phyloP scores from a whole-genome alignment of 2,888 invertebrate genomes.

The Drosophila vallismaia region DNA sequence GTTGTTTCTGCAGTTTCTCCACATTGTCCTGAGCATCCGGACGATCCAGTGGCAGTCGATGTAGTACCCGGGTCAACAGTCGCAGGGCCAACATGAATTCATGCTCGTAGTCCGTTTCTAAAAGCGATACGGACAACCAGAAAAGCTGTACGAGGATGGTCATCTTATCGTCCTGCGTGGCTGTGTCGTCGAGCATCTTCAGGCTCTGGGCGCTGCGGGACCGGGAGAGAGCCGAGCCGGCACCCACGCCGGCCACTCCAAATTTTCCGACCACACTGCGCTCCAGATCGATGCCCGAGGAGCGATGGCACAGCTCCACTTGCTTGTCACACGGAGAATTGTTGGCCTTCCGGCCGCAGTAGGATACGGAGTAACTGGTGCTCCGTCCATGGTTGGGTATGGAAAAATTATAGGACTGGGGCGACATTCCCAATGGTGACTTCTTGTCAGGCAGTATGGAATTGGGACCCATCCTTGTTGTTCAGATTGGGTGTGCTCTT shows the following conservation, averaged over 20 bases:
- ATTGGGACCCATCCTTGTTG: slow-evolving; percentile 90
- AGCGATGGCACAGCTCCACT: slow-evolving; percentile 86
- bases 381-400: slow-evolving; percentile 90
- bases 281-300: slow-evolving; percentile 86
- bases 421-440: slow-evolving; percentile 84
- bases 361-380: slow-evolving; percentile 96
- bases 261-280: slow-evolving; percentile 83
- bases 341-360: slow-evolving; percentile 90
- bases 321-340: slow-evolving; percentile 86
- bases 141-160: slow-evolving; percentile 97
- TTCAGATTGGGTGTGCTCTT: slow-evolving; percentile 98
- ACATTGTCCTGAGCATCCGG: slow-evolving; percentile 97
- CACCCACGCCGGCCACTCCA: slow-evolving; percentile 71
- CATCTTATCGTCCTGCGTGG: slow-evolving; percentile 95
- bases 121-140: slow-evolving; percentile 97
- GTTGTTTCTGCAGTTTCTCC: slow-evolving; percentile 94
- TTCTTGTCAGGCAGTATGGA: slow-evolving; percentile 85
- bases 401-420: slow-evolving; percentile 83
- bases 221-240: slow-evolving; percentile 85
- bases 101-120: slow-evolving; percentile 99
- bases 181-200: slow-evolving; percentile 92
- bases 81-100: slow-evolving; percentile 97
- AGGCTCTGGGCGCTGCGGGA: slow-evolving; percentile 98
- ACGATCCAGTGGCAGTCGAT: slow-evolving; percentile 94
- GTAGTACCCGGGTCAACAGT: slow-evolving; percentile 93